Conservation (phyloP, 53 echinoderm and acorn worm species). For the Paracentrotus lividus region DNA sequence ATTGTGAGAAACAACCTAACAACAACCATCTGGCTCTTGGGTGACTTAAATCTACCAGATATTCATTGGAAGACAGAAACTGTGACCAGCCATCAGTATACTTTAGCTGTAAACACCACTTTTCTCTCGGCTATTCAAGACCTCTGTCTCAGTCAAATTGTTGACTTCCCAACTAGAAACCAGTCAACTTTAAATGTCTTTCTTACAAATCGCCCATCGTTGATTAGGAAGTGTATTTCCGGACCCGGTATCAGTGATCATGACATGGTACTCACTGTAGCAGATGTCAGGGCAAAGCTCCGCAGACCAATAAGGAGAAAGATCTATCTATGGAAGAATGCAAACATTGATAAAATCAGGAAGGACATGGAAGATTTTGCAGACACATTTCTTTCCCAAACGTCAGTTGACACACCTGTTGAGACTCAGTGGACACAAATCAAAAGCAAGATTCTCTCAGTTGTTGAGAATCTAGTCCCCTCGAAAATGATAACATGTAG, state of each 20-base stretch:
- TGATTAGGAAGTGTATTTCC: conserved; percentile 42
- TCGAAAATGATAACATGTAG: no score
- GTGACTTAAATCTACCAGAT: conserved; percentile 56
- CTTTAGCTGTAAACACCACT: conserved; percentile 15
- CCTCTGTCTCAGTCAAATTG: conserved; percentile 14
- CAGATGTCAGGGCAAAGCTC: conserved; percentile 16
- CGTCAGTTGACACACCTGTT: no score
- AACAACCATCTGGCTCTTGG: conserved; percentile 34
- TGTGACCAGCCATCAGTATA: conserved; percentile 35
- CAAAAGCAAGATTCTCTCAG: no score
- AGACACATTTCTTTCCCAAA: no score
- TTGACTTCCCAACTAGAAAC: conserved; percentile 61
- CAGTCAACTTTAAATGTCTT: conserved; percentile 43
- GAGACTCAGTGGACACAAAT: no score
- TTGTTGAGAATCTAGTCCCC: no score
- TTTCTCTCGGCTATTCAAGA: conserved; percentile 44
- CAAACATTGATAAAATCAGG: no score
- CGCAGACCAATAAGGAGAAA: neutral
- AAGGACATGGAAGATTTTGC: no score
- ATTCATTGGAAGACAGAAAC: conserved; percentile 31
- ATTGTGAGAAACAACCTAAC: neutral
- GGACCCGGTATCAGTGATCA: conserved; percentile 59
- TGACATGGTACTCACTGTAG: conserved; percentile 33
- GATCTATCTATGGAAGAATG: no score
- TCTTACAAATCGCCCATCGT: conserved; percentile 37